Conservation (phyloP, 2,113 vertebrate species). For the Macrotis lagotis region DNA sequence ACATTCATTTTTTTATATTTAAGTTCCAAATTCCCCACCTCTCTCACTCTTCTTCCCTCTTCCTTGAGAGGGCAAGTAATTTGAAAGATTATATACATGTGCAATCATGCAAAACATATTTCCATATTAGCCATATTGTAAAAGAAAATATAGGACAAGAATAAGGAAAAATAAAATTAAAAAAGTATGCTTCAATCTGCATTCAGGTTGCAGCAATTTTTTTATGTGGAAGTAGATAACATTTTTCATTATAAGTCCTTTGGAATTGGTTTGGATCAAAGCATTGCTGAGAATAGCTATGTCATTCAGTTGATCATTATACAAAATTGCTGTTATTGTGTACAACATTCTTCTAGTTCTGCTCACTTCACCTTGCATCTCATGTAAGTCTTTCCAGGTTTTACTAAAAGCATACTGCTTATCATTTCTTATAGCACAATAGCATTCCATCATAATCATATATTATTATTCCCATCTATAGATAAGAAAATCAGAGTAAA, state of each 20-base stretch:
- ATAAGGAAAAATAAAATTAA: neutral
- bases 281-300: neutral
- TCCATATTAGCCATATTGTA: neutral
- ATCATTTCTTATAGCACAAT: neutral
- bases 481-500: neutral
- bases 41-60: neutral
- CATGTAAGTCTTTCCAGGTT: neutral
- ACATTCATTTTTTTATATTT: neutral
- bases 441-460: neutral
- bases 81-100: neutral
- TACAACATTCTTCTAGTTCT: neutral
- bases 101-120: neutral
- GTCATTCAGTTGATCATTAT: neutral
- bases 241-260: neutral
- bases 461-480: neutral
- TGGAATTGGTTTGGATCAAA: neutral
- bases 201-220: neutral
- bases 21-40: neutral
- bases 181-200: neutral
- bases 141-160: neutral
- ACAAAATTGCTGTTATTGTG: neutral
- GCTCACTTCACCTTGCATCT: neutral
- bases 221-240: neutral
- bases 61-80: neutral
- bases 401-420: neutral